Base-by-base conservation (phyloP, 2,888 invertebrate species). In the Drosophila monieri region DNA sequence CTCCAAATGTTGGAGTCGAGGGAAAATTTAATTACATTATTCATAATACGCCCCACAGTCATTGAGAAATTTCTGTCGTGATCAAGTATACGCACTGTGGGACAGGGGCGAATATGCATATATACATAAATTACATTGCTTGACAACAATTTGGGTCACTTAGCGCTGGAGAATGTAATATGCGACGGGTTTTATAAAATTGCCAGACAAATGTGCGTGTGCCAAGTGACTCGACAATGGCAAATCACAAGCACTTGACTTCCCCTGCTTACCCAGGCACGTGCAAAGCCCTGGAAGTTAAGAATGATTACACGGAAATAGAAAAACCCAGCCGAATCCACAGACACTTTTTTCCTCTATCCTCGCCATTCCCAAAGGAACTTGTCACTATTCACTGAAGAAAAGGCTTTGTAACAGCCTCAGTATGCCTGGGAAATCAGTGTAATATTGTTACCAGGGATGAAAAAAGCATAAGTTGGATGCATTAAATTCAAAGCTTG, bases 1-100 rank as follows among this genome's bases (percentile, higher is more conserved):
- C 62, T 67, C 55, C 12, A 43, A 61, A 64, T 18, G 39, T 8
- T 9, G 9, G 39, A 62, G 15, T 49, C 70, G 70, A 10, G 18
- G 39, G 39, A 57, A 66, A 78, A 76, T 74, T 78, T 85, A 83
- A 83, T 83, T 83, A 77, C 81, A 87, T 78, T 81, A 83, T 81
- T 80, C 74, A 71, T 69, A 62, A 74, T 53, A 46, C 43, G 56
- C 54, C 79, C 60, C 59, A 41, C 43, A 67, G 69, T 56, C 57
- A 60, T 44, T 51, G 66, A 59, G 27, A 25, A 18, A 32, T 8
- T 23, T 47, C 49, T 48, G 69, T 67, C 75, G 69, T 62, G 67
- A 62, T 74, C 54, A 68, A 72, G 77, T 56, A 77, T 83, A 83
- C 74, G 86, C 84, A 88, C 65, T 53, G 83, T 62, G 64, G 69